phyloP scores from a whole-genome alignment of 2,888 invertebrate genomes.

The Drosophila mettleri region DNA sequence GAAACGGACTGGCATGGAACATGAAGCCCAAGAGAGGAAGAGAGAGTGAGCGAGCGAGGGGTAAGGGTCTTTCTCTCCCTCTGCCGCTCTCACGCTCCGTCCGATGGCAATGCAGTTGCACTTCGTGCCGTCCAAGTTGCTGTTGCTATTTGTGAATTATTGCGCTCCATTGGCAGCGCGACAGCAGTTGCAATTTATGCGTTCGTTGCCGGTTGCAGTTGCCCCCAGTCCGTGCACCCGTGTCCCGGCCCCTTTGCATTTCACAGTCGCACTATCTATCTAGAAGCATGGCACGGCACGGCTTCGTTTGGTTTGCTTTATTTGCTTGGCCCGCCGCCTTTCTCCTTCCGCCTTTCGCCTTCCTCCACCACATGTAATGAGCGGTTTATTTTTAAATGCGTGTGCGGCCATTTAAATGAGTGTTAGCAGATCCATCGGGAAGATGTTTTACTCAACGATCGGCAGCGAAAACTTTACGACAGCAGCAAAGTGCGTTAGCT shows the following conservation, averaged over 20 bases:
- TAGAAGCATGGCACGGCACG: constrained; percentile 35
- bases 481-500: not conserved
- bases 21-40: constrained; percentile 21
- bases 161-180: constrained; percentile 77
- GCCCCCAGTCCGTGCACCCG: too few relatives aligned
- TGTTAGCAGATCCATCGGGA: constrained; percentile 41
- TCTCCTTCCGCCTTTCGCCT: constrained; percentile 24
- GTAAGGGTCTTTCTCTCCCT: not conserved
- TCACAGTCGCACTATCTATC: constrained; percentile 41
- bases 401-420: constrained; percentile 55
- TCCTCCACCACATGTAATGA: constrained; percentile 46
- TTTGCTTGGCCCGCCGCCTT: constrained; percentile 16
- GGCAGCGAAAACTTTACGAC: constrained; percentile 2
- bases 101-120: constrained; percentile 54
- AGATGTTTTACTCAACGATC: constrained; percentile 16
- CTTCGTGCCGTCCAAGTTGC: constrained; percentile 46
- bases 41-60: not conserved
- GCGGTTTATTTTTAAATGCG: constrained; percentile 57
- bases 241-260: constrained; percentile 1
- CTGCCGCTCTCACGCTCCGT: not conserved
- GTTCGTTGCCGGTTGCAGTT: constrained; percentile 71
- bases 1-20: constrained; percentile 26
- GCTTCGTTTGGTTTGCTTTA: constrained; percentile 37
- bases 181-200: constrained; percentile 76
- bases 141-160: constrained; percentile 77